Percentiles rank a stretch among this genome's conserved stretches.
Evolutionary conservation across 1,140 invertebrate species (phyloP).

Genomic region (Trichonephila clavata): DNA sequence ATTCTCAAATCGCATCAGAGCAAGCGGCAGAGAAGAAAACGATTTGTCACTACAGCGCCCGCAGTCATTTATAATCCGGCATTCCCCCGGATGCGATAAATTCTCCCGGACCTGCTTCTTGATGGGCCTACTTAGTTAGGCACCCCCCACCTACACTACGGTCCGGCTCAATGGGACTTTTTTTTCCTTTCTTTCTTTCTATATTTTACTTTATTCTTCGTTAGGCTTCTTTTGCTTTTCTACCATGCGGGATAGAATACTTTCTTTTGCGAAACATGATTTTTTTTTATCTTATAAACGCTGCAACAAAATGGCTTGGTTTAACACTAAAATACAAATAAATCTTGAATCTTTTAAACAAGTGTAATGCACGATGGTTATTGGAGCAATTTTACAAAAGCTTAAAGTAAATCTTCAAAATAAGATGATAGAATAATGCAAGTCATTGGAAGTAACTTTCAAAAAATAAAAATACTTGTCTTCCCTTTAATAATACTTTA

Average conservation of each 20-base stretch:
- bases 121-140: conserved; percentile 75
- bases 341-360: neutral
- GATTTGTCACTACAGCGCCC: conserved; percentile 73
- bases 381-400: too few relatives aligned
- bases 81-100: conserved; percentile 70
- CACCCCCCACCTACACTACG: neutral
- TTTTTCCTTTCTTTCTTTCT: conserved; percentile 14
- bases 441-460: too few relatives aligned
- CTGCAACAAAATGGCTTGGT: neutral
- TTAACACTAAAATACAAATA: neutral
- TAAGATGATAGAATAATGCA: too few relatives aligned
- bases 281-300: neutral
- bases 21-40: conserved; percentile 66
- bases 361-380: too few relatives aligned
- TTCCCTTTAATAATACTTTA: too few relatives aligned
- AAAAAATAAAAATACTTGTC: too few relatives aligned
- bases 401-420: too few relatives aligned
- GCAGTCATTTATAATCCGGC: conserved; percentile 71
- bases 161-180: neutral
- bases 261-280: neutral
- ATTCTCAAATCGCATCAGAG: conserved; percentile 74
- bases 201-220: conserved; percentile 54
- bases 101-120: conserved; percentile 72
- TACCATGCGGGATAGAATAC: neutral
- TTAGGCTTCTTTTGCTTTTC: conserved; percentile 7